Percentiles rank a stretch among this genome's conserved stretches.
Conservation (phyloP, 2,113 vertebrate species). For the Chauna torquata region DNA sequence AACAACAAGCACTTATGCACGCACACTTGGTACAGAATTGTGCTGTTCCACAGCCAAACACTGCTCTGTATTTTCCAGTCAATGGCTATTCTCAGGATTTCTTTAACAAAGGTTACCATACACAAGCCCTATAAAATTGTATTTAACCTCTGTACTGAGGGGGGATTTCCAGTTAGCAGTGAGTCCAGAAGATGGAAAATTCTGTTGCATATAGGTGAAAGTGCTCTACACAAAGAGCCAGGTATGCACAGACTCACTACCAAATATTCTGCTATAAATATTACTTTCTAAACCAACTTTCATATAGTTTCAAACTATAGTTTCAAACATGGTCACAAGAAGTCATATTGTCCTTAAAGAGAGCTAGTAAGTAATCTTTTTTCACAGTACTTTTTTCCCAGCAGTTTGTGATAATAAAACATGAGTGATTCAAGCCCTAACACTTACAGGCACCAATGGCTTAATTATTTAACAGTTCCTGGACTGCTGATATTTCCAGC, state of each 20-base stretch:
- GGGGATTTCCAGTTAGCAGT: neutral
- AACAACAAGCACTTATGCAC: neutral
- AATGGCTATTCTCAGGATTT: neutral
- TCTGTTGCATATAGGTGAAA: neutral
- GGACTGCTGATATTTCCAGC: conserved; percentile 61
- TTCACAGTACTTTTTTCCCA: neutral
- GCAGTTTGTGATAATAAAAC: conserved; percentile 56
- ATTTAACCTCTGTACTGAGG: neutral
- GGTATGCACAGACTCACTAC: neutral
- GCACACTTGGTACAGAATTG: neutral
- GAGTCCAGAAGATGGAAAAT: neutral
- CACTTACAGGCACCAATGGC: conserved; percentile 25
- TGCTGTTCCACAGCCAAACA: neutral
- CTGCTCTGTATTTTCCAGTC: neutral
- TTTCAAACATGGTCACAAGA: neutral
- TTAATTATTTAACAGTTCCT: conserved; percentile 74
- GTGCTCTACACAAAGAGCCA: neutral
- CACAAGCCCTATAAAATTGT: neutral
- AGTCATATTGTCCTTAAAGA: neutral
- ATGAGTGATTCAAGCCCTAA: conserved; percentile 54
- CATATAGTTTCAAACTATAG: neutral
- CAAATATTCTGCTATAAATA: neutral
- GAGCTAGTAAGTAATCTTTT: neutral
- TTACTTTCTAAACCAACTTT: neutral
- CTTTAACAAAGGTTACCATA: neutral